phyloP scores from a whole-genome alignment of 2,888 invertebrate genomes.

The Parnassius orleans region DNA sequence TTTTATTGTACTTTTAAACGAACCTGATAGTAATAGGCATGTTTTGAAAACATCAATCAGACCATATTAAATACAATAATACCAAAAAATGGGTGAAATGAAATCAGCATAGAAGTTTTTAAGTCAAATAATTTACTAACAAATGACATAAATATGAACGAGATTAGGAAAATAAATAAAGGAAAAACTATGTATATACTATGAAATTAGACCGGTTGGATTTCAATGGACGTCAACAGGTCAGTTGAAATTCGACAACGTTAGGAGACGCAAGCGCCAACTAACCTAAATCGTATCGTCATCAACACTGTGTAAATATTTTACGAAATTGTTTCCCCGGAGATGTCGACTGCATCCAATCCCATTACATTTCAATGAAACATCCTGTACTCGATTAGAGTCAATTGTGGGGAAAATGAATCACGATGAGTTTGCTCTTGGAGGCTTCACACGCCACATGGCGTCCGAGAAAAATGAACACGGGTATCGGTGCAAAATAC shows the following conservation, averaged over 20 bases:
- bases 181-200: no score
- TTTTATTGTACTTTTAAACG: no score
- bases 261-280: slow-evolving; percentile 32
- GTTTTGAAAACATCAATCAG: no score
- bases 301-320: slow-evolving; percentile 3
- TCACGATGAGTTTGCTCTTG: slow-evolving; percentile 32
- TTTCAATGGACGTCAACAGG: slow-evolving; percentile 1
- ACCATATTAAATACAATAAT: no score
- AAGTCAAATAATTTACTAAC: no score
- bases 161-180: no score
- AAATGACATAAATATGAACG: no score
- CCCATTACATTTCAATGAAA: slow-evolving; percentile 28
- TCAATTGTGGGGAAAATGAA: slow-evolving; percentile 38
- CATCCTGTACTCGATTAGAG: slow-evolving; percentile 41
- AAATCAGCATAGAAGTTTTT: no score
- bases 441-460: slow-evolving; percentile 44
- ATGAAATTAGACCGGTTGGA: no score
- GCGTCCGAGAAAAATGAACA: slow-evolving; percentile 38
- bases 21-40: no score
- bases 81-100: no score
- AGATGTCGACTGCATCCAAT: slow-evolving; percentile 27
- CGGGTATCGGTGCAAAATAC: background rate
- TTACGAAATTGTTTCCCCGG: slow-evolving; percentile 22
- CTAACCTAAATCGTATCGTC: slow-evolving; percentile 2
- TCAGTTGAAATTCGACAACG: slow-evolving; percentile 37